These are phyloP conservation scores for Pyxicephalus adspersus DNA, from an alignment of 2,113 vertebrate species.

Conservation along the genomic window DNA sequence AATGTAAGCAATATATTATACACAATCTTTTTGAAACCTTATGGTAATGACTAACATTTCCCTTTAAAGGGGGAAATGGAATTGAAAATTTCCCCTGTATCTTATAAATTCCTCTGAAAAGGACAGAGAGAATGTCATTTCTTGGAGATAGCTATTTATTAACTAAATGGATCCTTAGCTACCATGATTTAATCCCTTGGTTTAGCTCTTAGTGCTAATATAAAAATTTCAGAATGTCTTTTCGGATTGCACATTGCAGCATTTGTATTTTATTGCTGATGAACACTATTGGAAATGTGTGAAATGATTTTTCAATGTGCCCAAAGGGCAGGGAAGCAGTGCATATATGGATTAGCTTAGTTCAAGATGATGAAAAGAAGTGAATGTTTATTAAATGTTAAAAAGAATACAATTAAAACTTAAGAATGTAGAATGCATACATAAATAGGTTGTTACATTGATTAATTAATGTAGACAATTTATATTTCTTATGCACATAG, in stretches of 20 bases:
- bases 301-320: slow-evolving; percentile 38
- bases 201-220: slow-evolving; percentile 14
- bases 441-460: no score
- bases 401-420: not conserved
- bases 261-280: slow-evolving; percentile 27
- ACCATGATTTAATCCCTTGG: slow-evolving; percentile 39
- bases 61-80: not conserved
- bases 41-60: not conserved
- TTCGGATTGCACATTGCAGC: not conserved
- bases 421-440: no score
- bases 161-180: slow-evolving; percentile 35
- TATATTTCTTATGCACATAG: no score
- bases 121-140: slow-evolving; percentile 17
- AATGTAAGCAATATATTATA: slow-evolving; percentile 6
- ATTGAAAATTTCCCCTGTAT: not conserved
- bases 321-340: slow-evolving; percentile 3
- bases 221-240: slow-evolving; percentile 30
- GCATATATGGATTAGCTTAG: not conserved
- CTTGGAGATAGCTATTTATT: slow-evolving; percentile 32
- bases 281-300: slow-evolving; percentile 14
- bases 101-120: slow-evolving; percentile 18
- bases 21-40: not conserved
- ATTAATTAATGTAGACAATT: no score
- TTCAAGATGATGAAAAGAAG: not conserved
- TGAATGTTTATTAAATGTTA: not conserved